Evolutionary conservation across 2,113 vertebrate species (phyloP).

Genomic region (rat (Rattus norvegicus)): DNA sequence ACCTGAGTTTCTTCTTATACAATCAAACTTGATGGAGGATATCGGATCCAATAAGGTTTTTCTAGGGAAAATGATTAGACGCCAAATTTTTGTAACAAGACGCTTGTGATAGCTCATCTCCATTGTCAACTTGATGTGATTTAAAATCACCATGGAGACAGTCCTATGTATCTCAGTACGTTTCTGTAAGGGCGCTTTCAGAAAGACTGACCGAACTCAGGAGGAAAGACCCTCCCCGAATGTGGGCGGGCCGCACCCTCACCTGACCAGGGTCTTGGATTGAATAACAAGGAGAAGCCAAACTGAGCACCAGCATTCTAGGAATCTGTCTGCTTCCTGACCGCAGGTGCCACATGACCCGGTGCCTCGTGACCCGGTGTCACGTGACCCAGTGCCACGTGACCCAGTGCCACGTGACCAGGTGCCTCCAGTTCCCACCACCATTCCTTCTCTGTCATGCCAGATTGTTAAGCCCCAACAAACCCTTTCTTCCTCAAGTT

Average conservation of each 20-base stretch:
- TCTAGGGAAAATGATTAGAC: constrained; percentile 49
- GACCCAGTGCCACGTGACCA: too few relatives aligned
- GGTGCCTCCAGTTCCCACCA: background rate
- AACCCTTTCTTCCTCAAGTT: background rate
- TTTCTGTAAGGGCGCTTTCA: background rate
- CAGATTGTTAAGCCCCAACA: background rate
- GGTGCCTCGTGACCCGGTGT: too few relatives aligned
- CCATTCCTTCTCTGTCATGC: background rate
- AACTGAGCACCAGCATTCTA: background rate
- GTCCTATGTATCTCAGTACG: background rate
- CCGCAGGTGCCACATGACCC: too few relatives aligned
- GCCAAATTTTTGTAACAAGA: background rate
- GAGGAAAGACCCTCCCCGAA: background rate
- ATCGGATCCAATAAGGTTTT: constrained; percentile 44
- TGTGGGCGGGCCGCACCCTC: background rate
- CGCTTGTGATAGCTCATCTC: background rate
- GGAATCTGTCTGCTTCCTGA: too few relatives aligned
- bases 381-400: too few relatives aligned
- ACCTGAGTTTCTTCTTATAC: background rate
- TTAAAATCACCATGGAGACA: background rate
- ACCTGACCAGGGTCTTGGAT: background rate
- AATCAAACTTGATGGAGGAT: constrained; percentile 3
- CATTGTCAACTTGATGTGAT: background rate
- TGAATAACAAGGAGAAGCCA: background rate
- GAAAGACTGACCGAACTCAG: background rate